Evolutionary conservation across 2,888 invertebrate species (phyloP), one percentile per base, ranked within the genome.

Genomic region (Tenthredo amoena): DNA sequence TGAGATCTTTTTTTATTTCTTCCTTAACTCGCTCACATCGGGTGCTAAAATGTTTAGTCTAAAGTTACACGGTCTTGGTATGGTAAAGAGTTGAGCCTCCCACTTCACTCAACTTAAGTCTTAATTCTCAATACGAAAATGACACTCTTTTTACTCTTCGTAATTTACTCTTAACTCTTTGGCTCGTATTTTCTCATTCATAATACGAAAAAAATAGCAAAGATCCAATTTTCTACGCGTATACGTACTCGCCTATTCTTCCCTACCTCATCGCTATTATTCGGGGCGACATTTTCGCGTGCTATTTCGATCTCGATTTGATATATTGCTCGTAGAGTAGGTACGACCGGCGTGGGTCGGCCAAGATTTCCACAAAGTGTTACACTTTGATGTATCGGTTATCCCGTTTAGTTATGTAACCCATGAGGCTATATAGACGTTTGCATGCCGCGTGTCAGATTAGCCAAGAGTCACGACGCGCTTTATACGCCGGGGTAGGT

Each of bases 381-480:
- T 83, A 83, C 83, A 71, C 83, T 83, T 83, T 83, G 83, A 83
- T 83, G 62, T 83, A 83, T 83, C 31, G 83, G 83, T 83, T 68
- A 34, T 68, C 62, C 31, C 26, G 3, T n/a, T 83, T 71, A 31
- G 68, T 68, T 68, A 31, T 37, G 83, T 40, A 83, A 65, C 26
- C 10, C 26, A 18, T 18, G 21, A 26, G 62, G 0, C 21, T 62
- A 26, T 68, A 68, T 68, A 68, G 68, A 68, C 68, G 68, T 68
- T 68, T 34, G 62, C 34, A 68, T 34, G 34, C 34, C 34, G 31
- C 68, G 68, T 68, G 68, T 68, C 68, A 68, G 68, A 68, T 68
- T 68, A 68, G 68, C 68, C 68, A 68, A 68, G 68, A 68, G 34
- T 68, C 68, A 68, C 21, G 68, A 68, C 40, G 40, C 26, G n/a